Percentiles rank a stretch among this genome's conserved stretches.
Evolutionary conservation across 2,113 vertebrate genomes (phyloP).

Genomic region (Phylloscopus trochilus): DNA sequence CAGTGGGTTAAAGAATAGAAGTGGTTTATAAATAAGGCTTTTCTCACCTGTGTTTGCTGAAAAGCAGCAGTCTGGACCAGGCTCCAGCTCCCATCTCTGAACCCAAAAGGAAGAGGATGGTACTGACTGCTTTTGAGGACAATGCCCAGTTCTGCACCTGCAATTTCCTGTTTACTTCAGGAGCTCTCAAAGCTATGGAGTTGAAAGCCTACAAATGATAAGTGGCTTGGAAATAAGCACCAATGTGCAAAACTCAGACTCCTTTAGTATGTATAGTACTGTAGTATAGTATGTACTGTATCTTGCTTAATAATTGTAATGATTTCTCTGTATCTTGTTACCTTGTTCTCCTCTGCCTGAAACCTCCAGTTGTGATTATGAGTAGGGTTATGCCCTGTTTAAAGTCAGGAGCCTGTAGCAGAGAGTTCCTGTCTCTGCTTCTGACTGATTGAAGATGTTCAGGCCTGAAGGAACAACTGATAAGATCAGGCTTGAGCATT

Average conservation of each 20-base stretch:
- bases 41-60: background rate
- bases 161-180: background rate
- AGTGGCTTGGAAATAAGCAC: background rate
- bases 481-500: background rate
- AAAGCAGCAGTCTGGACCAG: background rate
- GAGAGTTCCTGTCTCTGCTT: background rate
- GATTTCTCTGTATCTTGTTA: background rate
- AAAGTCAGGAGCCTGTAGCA: background rate
- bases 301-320: background rate
- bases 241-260: background rate
- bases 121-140: background rate
- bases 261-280: background rate
- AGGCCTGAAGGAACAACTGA: background rate
- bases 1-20: too few species aligned
- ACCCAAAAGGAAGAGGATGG: background rate
- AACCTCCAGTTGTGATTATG: background rate
- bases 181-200: background rate
- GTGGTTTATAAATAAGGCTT: too few species aligned
- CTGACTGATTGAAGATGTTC: background rate
- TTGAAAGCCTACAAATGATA: background rate
- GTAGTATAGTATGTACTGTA: too few species aligned
- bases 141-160: background rate
- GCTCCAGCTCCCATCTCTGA: accelerated
- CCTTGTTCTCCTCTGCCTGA: background rate
- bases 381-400: background rate